These are phyloP conservation scores for Diceros bicornis DNA, from an alignment of 2,797 vertebrate genomes.

Conservation along the genomic window DNA sequence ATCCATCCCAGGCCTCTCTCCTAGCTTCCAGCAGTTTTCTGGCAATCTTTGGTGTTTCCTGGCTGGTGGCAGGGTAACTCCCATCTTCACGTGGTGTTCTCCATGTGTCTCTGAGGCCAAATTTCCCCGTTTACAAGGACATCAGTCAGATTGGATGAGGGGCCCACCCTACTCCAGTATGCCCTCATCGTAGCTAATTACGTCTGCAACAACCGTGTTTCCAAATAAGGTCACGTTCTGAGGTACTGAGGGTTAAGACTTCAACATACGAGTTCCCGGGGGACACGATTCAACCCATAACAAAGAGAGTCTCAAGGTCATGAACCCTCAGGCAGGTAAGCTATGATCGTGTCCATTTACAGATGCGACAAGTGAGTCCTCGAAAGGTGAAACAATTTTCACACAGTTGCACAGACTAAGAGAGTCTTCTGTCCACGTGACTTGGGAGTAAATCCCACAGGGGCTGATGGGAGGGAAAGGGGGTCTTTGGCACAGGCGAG, in stretches of 20 bases:
- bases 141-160: not conserved
- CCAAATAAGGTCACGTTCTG: not conserved
- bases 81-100: not conserved
- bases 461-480: too few relatives aligned
- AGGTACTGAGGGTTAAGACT: not conserved
- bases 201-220: not conserved
- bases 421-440: not conserved
- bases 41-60: not conserved
- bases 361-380: not conserved
- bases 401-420: not conserved
- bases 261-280: not conserved
- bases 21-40: not conserved
- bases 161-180: not conserved
- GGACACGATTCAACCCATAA: not conserved
- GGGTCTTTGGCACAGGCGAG: not conserved
- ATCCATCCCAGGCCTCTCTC: not conserved
- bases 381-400: not conserved
- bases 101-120: not conserved
- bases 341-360: not conserved
- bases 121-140: not conserved
- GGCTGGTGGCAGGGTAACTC: not conserved
- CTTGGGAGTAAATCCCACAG: not conserved
- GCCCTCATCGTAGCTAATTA: not conserved
- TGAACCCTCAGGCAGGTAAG: not conserved
- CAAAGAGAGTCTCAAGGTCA: not conserved